phyloP scores from a whole-genome alignment of 2,797 vertebrate species.

The Sitta carolinensis region DNA sequence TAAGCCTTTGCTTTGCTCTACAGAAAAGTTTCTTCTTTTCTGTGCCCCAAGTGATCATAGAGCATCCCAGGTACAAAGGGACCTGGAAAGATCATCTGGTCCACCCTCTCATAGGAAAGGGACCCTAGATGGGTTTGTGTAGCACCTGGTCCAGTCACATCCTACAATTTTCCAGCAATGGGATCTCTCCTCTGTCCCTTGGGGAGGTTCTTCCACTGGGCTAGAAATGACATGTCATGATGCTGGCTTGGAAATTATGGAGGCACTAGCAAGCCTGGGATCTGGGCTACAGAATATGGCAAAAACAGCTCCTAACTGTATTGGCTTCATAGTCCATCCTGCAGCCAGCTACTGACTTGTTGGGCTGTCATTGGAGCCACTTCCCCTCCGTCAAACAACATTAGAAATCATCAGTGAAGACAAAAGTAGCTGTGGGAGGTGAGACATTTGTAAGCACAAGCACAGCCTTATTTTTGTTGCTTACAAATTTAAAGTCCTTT shows the following conservation, averaged over 20 bases:
- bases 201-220: not conserved
- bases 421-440: not conserved
- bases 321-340: not conserved
- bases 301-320: not conserved
- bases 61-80: not conserved
- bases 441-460: not conserved
- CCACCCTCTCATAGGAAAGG: not conserved
- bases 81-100: not conserved
- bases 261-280: not conserved
- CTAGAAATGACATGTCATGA: not conserved
- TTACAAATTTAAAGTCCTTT: not conserved
- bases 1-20: not conserved
- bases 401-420: not conserved
- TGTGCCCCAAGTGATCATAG: not conserved
- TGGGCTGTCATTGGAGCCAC: not conserved
- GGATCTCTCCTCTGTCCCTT: not conserved
- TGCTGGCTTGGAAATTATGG: not conserved
- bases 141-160: not conserved
- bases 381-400: not conserved
- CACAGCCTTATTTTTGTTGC: not conserved
- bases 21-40: not conserved
- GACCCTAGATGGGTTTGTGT: not conserved
- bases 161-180: not conserved
- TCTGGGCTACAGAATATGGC: not conserved
- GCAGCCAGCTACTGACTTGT: not conserved